Conservation (phyloP, 2,113 vertebrate species). For the Oreochromis spilurus region DNA sequence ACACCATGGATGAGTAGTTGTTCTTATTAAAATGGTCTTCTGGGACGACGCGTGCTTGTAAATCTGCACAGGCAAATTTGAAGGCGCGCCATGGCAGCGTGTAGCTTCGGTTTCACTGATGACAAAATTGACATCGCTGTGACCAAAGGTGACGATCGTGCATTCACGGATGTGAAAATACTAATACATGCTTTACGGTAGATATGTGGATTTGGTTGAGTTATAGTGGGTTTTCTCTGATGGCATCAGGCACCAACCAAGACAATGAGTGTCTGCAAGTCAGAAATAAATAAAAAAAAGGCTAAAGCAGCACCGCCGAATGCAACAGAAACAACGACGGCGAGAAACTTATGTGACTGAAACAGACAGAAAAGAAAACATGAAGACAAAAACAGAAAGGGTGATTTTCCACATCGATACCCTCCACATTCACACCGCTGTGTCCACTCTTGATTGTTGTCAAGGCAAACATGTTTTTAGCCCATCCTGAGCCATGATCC, state of each 20-base stretch:
- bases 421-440: slow-evolving; percentile 30
- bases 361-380: slow-evolving; percentile 15
- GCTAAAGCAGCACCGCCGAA: not conserved
- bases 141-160: not conserved
- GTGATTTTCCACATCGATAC: slow-evolving; percentile 59
- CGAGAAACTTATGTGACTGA: not conserved
- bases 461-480: slow-evolving; percentile 58
- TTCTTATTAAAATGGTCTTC: not conserved
- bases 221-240: not conserved
- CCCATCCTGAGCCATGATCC: slow-evolving; percentile 18
- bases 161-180: accelerated
- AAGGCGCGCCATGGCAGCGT: not conserved
- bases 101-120: not conserved
- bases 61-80: not conserved
- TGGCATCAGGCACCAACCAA: not conserved
- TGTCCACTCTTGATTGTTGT: slow-evolving; percentile 45
- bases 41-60: not conserved
- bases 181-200: not conserved
- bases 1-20: not conserved
- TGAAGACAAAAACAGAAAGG: slow-evolving; percentile 46
- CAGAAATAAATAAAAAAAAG: not conserved
- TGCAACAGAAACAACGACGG: not conserved
- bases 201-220: not conserved
- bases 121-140: not conserved
- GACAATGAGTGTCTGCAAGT: not conserved